These are phyloP conservation scores for Dryococelus australis DNA, from an alignment of 2,888 invertebrate genomes.

Conservation along the genomic window DNA sequence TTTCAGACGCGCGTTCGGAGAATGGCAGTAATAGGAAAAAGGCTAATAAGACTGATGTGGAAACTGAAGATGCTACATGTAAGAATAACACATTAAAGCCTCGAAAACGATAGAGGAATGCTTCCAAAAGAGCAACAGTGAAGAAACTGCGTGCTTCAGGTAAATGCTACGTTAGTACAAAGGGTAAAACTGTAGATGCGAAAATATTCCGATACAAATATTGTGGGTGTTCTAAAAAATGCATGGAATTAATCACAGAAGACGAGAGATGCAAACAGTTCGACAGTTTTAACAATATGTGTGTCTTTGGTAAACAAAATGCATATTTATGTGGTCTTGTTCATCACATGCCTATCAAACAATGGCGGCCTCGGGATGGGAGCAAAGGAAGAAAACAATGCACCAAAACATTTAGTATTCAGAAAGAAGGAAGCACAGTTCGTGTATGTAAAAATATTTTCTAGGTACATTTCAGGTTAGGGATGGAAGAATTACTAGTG, in stretches of 20 bases:
- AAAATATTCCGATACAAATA: not conserved
- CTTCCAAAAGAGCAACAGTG: not conserved
- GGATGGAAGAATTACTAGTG: constrained; percentile 11
- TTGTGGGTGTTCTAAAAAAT: not conserved
- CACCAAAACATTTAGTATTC: not conserved
- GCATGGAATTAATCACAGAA: not conserved
- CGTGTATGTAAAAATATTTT: constrained; percentile 25
- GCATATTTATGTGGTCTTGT: too few species aligned
- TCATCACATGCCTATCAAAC: not conserved
- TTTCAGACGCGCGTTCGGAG: too few species aligned
- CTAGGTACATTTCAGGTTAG: not conserved
- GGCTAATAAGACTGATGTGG: too few species aligned
- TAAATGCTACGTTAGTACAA: not conserved
- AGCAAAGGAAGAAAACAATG: not conserved
- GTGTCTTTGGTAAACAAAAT: too few species aligned
- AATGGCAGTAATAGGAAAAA: too few species aligned
- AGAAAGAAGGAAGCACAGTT: not conserved
- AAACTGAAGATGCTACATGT: too few species aligned
- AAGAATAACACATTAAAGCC: too few species aligned
- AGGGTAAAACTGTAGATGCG: not conserved
- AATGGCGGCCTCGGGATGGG: not conserved
- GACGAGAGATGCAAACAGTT: not conserved
- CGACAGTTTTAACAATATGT: not conserved
- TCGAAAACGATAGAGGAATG: too few species aligned
- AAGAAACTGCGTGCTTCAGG: not conserved